Evolutionary conservation across 2,888 invertebrate genomes (phyloP), one percentile per base, ranked within the genome.

Genomic region (Sthenelais limicola): DNA sequence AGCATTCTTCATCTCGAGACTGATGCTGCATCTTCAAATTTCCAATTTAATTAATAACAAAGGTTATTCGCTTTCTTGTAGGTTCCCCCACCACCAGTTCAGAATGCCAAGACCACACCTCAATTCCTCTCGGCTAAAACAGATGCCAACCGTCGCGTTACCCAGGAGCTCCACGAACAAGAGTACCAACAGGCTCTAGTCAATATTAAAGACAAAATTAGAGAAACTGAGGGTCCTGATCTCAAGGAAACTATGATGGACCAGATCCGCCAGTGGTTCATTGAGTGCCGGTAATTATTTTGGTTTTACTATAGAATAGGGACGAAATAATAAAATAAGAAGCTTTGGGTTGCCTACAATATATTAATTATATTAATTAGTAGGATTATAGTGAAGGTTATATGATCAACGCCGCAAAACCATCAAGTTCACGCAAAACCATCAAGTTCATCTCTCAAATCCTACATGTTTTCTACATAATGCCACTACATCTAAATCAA

Each of bases 201-300:
- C 26, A 83, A 84, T 26, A 86, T 89, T 38, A 88, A 89, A 73
- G 87, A 93, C 30, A 90, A 92, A 80, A 90, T 96, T 15, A 90
- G 91, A 76, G 90, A 90, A 32, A 92, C 93, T 72, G 93, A 94
- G 83, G 93, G 92, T 18, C 91, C 91, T 0, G 91, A 91, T 76
- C 92, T 97, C 83, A 93, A 93, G 83, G 97, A 97, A 84, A 93
- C 93, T 79, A 93, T 97, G 81, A 92, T 93, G 77, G 94, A 93
- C 82, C 95, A 97, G 89, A 91, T 97, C 30, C 90, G 96, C 75
- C 91, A 92, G 74, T 97, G 96, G 96, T 92, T 96, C 76, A 91
- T 92, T 78, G 93, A 94, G 79, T 94, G 93, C 84, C 93, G 93
- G 86, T 85, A 86, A 49, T 84, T 85, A 73, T 18, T 43, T 43